Conservation (phyloP, 2,113 vertebrate genomes). For the Ophthalmolycus amberensis region DNA sequence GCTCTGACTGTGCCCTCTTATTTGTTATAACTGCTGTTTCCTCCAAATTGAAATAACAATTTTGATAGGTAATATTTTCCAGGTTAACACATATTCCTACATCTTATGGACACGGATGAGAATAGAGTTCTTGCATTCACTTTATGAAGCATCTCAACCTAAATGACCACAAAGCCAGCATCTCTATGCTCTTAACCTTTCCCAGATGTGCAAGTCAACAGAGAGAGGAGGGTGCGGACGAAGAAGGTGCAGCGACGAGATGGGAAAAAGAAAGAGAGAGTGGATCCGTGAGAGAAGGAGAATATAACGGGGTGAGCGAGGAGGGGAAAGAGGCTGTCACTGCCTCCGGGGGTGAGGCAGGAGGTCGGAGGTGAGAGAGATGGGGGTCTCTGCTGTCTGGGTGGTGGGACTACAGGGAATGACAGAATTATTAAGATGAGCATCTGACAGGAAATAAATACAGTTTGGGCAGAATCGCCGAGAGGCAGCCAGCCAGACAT, state of each 20-base stretch:
- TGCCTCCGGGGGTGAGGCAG: constrained; percentile 56
- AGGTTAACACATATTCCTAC: constrained; percentile 5
- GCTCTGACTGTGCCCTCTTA: not conserved
- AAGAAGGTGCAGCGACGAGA: constrained; percentile 53
- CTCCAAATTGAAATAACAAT: not conserved
- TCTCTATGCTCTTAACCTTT: constrained; percentile 53
- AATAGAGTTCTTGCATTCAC: constrained; percentile 13
- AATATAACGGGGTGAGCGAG: constrained; percentile 17
- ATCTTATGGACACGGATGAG: not conserved
- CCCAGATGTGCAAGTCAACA: constrained; percentile 66
- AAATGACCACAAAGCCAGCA: constrained; percentile 39
- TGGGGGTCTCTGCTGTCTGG: constrained; percentile 63
- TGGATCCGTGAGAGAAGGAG: constrained; percentile 46
- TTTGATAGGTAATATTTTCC: not conserved
- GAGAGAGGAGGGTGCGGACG: constrained; percentile 55
- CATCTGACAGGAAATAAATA: constrained; percentile 79
- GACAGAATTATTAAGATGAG: constrained; percentile 64
- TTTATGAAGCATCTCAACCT: constrained; percentile 40
- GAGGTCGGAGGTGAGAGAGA: constrained; percentile 50
- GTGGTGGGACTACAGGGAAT: constrained; percentile 75
- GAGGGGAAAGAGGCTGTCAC: constrained; percentile 41
- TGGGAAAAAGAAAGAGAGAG: constrained; percentile 47
- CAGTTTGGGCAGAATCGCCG: constrained; percentile 53
- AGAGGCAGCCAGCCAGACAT: constrained; percentile 62
- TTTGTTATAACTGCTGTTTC: not conserved